Percentiles rank a stretch among this genome's conserved stretches.
These are phyloP conservation scores for Pseudopipra pipra DNA, from an alignment of 2,113 vertebrate genomes.

Conservation along the genomic window DNA sequence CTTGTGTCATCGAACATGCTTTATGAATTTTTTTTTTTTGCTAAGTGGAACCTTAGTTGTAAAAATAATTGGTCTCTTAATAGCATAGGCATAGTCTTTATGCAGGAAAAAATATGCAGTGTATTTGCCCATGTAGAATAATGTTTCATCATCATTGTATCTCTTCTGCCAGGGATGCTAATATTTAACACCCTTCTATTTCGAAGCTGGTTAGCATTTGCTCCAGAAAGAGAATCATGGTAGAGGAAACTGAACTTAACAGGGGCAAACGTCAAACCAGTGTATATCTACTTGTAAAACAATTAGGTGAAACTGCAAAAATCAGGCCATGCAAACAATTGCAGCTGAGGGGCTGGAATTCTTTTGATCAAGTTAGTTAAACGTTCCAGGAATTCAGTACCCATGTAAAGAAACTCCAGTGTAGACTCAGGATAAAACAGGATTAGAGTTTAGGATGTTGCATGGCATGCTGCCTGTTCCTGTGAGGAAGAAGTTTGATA, in stretches of 20 bases:
- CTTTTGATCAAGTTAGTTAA: conserved; percentile 9
- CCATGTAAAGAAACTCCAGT: background rate
- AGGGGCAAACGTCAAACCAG: background rate
- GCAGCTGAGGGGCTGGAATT: background rate
- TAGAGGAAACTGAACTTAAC: background rate
- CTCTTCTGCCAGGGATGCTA: background rate
- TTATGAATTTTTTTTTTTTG: background rate
- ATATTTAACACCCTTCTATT: background rate
- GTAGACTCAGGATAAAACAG: background rate
- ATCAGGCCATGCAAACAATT: background rate
- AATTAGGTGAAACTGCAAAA: background rate
- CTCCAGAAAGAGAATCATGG: background rate
- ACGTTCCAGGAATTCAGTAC: background rate
- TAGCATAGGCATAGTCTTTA: background rate
- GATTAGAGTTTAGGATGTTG: background rate
- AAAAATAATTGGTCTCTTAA: background rate
- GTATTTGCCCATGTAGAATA: background rate
- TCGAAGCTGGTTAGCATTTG: background rate
- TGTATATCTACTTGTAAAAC: background rate
- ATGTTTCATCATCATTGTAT: conserved; percentile 1
- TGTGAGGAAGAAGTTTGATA: background rate
- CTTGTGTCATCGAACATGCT: background rate
- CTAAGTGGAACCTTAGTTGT: background rate
- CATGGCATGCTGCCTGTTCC: background rate
- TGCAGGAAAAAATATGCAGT: background rate